Evolutionary conservation across 2,797 vertebrate species (phyloP).

Genomic region (Pangasius macronema): DNA sequence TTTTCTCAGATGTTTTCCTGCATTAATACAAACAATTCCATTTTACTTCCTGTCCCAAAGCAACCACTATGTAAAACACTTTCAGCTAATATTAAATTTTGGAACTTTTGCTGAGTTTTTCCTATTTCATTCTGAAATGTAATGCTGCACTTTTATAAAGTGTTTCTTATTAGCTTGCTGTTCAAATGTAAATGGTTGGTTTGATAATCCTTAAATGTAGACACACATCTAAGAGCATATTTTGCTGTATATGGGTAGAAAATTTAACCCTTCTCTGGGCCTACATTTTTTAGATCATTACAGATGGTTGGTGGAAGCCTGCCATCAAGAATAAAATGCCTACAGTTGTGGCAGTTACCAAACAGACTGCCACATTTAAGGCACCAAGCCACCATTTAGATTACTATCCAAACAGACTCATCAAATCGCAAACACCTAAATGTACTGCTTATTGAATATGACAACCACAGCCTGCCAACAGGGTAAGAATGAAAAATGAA

Average conservation of each 20-base stretch:
- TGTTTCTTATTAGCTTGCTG: not conserved
- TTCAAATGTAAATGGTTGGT: not conserved
- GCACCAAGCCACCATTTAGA: not conserved
- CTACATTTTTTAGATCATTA: not conserved
- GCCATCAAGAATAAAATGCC: not conserved
- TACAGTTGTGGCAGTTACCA: not conserved
- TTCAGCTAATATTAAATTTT: not conserved
- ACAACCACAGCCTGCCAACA: not conserved
- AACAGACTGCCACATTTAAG: not conserved
- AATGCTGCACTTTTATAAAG: not conserved
- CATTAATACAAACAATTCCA: not conserved
- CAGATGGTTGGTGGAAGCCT: no score
- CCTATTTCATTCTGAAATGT: not conserved
- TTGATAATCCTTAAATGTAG: not conserved
- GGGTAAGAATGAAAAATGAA: not conserved
- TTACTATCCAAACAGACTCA: not conserved
- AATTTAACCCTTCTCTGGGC: not conserved
- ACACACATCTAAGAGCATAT: not conserved
- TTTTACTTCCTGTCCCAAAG: not conserved
- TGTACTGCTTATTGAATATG: not conserved
- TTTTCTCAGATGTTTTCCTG: not conserved
- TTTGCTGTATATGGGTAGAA: not conserved
- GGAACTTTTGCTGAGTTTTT: not conserved
- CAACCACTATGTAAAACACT: not conserved
- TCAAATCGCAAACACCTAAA: not conserved